These are phyloP conservation scores for Heliconius sara DNA, from an alignment of 2,888 invertebrate genomes.

Conservation along the genomic window DNA sequence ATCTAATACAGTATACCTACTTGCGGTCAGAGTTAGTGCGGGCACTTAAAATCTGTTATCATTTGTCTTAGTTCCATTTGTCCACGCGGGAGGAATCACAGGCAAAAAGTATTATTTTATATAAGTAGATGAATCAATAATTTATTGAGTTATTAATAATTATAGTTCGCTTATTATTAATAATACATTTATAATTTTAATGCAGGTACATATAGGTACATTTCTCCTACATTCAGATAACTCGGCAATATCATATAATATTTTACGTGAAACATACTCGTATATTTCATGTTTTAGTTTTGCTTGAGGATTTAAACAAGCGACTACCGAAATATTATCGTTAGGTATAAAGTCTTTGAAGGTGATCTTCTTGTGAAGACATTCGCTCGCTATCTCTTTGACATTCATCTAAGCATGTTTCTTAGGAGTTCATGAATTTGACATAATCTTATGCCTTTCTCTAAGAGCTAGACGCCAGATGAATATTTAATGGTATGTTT, in stretches of 20 bases:
- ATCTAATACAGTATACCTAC: too few species aligned
- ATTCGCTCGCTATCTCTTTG: constrained; percentile 47
- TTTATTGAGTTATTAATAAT: too few species aligned
- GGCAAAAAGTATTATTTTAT: too few species aligned
- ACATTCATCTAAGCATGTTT: constrained; percentile 48
- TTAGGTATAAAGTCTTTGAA: constrained; percentile 42
- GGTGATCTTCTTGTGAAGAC: constrained; percentile 46
- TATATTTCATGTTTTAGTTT: constrained; percentile 19
- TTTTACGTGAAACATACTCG: neutral
- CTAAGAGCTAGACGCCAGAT: constrained; percentile 43
- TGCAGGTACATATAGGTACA: too few species aligned
- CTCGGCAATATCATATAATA: neutral
- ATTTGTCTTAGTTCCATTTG: too few species aligned
- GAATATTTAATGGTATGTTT: constrained; percentile 47
- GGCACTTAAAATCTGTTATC: too few species aligned
- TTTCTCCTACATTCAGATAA: neutral
- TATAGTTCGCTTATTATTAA: too few species aligned
- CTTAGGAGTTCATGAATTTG: constrained; percentile 46
- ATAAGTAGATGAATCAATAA: too few species aligned
- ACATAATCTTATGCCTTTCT: constrained; percentile 45
- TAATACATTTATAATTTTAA: too few species aligned
- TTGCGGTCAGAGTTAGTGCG: too few species aligned
- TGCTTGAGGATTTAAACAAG: constrained; percentile 32
- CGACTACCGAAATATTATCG: constrained; percentile 39
- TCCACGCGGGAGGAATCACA: too few species aligned